Conservation (phyloP, 2,888 invertebrate species). For the Polylopha cassiicola region DNA sequence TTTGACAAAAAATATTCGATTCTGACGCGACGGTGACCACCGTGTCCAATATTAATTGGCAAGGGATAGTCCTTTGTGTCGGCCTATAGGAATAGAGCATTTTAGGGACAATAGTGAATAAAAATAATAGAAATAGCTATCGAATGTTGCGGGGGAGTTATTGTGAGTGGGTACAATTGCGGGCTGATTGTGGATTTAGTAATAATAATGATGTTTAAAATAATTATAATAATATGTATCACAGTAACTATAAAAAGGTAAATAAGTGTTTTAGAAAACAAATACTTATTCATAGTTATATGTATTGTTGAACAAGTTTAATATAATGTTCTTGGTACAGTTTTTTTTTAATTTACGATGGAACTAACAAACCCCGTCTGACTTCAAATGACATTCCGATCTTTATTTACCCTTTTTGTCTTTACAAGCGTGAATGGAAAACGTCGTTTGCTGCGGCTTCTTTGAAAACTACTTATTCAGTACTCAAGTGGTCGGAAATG, state of each 20-base stretch:
- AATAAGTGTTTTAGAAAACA: too few species aligned
- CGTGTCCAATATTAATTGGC: slow-evolving; percentile 73
- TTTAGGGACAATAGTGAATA: slow-evolving; percentile 59
- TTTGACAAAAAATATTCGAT: slow-evolving; percentile 55
- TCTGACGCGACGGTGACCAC: slow-evolving; percentile 68
- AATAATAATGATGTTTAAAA: slow-evolving; percentile 16
- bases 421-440: slow-evolving; percentile 13
- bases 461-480: slow-evolving; percentile 63
- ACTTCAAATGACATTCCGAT: not conserved
- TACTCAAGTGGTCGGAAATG: slow-evolving; percentile 66
- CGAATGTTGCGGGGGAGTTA: slow-evolving; percentile 63
- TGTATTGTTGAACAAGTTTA: too few species aligned
- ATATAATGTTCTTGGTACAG: too few species aligned
- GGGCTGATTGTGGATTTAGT: slow-evolving; percentile 29
- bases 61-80: slow-evolving; percentile 62
- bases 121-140: slow-evolving; percentile 62
- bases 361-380: slow-evolving; percentile 1
- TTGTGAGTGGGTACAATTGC: slow-evolving; percentile 42
- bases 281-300: too few species aligned
- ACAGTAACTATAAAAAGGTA: too few species aligned
- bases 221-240: slow-evolving; percentile 18
- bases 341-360: too few species aligned
- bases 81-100: slow-evolving; percentile 50
- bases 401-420: slow-evolving; percentile 11
- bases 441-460: slow-evolving; percentile 52